These are phyloP conservation scores for Mellivora capensis DNA, from an alignment of 2,113 vertebrate species.

Conservation along the genomic window DNA sequence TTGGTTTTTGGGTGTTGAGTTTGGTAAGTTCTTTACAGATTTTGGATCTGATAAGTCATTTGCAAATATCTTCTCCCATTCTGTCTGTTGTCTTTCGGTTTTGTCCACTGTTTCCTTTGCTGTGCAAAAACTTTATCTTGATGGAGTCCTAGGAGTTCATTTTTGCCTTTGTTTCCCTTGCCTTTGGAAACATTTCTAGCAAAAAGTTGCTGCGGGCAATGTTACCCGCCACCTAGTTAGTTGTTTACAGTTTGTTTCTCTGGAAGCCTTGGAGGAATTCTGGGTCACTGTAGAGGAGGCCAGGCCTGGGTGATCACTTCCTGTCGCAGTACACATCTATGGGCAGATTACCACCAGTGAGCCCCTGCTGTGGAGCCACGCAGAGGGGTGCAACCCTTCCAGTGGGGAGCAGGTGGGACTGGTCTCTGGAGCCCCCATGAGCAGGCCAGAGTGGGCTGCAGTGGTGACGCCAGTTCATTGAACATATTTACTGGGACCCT, in stretches of 20 bases:
- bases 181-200: background rate
- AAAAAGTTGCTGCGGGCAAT: rapidly evolving
- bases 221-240: background rate
- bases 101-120: background rate
- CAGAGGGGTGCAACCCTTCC: background rate
- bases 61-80: background rate
- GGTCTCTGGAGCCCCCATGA: background rate
- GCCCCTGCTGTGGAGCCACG: background rate
- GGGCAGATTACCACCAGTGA: background rate
- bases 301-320: background rate
- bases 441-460: background rate
- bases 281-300: background rate
- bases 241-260: background rate
- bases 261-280: background rate
- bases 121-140: background rate
- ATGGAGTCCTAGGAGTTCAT: background rate
- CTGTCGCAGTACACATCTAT: background rate
- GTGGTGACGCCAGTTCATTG: background rate
- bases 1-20: background rate
- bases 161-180: background rate
- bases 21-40: background rate
- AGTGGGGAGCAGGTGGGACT: background rate
- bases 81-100: background rate
- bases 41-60: background rate
- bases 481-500: background rate